Conservation (phyloP, 1,140 invertebrate species). For the Ctenoplectra terminalis region DNA sequence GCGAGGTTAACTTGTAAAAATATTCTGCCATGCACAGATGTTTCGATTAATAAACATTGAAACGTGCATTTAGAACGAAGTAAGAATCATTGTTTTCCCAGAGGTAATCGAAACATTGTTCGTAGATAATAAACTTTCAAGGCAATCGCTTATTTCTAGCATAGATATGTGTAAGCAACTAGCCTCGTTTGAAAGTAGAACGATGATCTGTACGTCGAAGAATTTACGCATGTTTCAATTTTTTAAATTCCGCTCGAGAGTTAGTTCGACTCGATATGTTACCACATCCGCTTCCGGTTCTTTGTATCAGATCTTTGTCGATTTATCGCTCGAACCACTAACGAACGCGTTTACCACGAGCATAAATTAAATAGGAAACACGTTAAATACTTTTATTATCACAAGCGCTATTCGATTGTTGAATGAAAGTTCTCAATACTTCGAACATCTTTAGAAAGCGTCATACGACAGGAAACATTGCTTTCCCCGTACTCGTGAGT, state of each 20-base stretch:
- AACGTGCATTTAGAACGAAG: background rate
- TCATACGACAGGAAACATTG: background rate
- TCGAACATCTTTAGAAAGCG: background rate
- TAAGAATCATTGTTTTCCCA: too few species aligned
- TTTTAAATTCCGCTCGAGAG: slow-evolving; percentile 1
- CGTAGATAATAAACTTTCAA: background rate
- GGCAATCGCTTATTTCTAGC: background rate
- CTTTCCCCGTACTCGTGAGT: slow-evolving; percentile 28
- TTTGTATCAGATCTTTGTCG: slow-evolving; percentile 25
- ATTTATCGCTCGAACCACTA: background rate
- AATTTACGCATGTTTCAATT: slow-evolving; percentile 31
- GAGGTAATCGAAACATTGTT: background rate
- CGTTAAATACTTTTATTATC: background rate
- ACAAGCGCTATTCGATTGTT: background rate
- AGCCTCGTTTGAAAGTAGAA: slow-evolving; percentile 34
- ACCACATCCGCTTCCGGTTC: slow-evolving; percentile 41
- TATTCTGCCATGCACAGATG: background rate
- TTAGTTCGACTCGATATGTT: slow-evolving; percentile 22
- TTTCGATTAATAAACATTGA: background rate
- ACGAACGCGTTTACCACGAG: background rate
- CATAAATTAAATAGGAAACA: background rate
- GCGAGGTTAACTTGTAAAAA: background rate
- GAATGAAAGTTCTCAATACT: background rate
- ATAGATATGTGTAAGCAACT: background rate
- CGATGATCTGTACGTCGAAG: slow-evolving; percentile 20